Percentiles rank a stretch among this genome's conserved stretches.
These are phyloP conservation scores for Propithecus coquereli DNA, from an alignment of 2,113 vertebrate species.

Conservation along the genomic window DNA sequence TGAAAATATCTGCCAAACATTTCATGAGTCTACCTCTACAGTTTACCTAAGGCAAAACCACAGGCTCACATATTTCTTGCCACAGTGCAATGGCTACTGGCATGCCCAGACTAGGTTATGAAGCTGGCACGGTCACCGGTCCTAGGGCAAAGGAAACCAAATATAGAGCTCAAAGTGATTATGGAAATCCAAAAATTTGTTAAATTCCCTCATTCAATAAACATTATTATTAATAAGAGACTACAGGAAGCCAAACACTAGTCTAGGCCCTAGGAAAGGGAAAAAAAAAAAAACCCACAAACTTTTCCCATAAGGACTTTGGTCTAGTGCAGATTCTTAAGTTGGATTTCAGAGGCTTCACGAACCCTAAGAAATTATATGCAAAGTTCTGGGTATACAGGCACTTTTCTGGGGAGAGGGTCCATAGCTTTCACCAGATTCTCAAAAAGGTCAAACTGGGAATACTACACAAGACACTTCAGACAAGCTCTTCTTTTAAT, in stretches of 20 bases:
- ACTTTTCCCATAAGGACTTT: neutral
- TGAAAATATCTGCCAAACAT: conserved; percentile 52
- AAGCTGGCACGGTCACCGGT: neutral
- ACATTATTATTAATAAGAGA: conserved; percentile 28
- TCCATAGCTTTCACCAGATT: neutral
- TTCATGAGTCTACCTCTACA: conserved; percentile 43
- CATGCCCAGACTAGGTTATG: neutral
- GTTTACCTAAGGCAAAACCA: conserved; percentile 29
- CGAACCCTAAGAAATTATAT: neutral
- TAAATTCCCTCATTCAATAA: conserved; percentile 50
- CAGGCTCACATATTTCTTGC: neutral
- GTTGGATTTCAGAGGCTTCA: neutral
- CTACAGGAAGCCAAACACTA: neutral
- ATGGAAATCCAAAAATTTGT: conserved; percentile 53
- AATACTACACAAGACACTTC: neutral
- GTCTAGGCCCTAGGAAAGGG: neutral
- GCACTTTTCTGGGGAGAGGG: neutral
- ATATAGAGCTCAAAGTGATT: neutral
- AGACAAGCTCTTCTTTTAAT: neutral
- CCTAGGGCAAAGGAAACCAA: conserved; percentile 49
- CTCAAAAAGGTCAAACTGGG: neutral
- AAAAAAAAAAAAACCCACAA: neutral
- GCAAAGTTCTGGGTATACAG: neutral
- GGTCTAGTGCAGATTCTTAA: neutral
- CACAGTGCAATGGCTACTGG: neutral